Base-by-base conservation (phyloP, 2,888 invertebrate species). In the Dioctria rufipes region DNA sequence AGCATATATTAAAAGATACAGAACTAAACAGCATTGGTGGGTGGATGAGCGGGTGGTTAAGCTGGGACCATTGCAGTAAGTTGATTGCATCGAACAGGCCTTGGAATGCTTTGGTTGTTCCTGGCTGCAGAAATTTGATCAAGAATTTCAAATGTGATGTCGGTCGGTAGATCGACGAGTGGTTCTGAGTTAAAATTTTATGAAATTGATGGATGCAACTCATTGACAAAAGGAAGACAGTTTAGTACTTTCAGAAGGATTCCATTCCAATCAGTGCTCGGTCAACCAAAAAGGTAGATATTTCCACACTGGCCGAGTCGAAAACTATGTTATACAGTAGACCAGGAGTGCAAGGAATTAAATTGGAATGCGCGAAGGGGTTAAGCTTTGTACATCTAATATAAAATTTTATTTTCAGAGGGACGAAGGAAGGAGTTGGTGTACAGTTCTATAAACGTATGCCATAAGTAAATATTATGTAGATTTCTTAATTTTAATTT, bases 171-270 rank as follows among this genome's bases (percentile, higher is more conserved):
- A 54, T 54, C 69, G 51, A 69, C 51, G 54, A 51, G 9, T 37
- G 51, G 69, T 69, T 51, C 69, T 9, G 51, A 37, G 6, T 69
- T 69, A 69, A 69, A 51, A 69, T 51, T 69, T 69, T 69, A 69
- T 51, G 25, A 51, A 49, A 37, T 51, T 69, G 51, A 69, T 51
- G 69, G 69, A 51, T 51, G 9, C 39, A 51, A 51, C 43, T 65
- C 40, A 42, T 46, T 69, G 49, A 37, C 5, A 69, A 25, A 54
- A 1, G 11, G n/a, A 54, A 54, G 54, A 11, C 11, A 11, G 54
- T 54, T 54, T n/a, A 11, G 25, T 25, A 54, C 8, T 11, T 54
- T 4, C 4, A 54, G 54, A n/a, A 54, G 54, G n/a, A 54, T 54
- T 54, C 11, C 8, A 54, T 54, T 54, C n/a, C 54, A 11, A 54